Evolutionary conservation across 2,797 vertebrate genomes (phyloP).

Genomic region (Myotis vivesi): DNA sequence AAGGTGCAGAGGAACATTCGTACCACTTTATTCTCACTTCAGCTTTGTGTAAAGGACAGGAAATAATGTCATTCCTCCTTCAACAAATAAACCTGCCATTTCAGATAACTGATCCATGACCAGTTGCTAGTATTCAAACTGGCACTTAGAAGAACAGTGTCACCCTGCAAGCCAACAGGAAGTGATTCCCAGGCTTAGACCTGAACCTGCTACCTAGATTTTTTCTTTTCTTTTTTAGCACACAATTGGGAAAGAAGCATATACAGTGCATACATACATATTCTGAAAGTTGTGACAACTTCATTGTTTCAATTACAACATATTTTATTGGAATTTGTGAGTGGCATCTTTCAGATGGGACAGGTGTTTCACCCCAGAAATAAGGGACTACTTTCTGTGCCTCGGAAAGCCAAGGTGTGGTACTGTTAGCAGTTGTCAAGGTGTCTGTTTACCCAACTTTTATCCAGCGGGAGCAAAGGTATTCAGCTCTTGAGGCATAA

Average conservation of each 20-base stretch:
- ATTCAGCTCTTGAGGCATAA: slow-evolving; percentile 61
- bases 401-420: slow-evolving; percentile 76
- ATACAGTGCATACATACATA: background rate
- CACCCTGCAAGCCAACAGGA: slow-evolving; percentile 48
- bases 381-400: slow-evolving; percentile 61
- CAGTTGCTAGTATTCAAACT: slow-evolving; percentile 51
- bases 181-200: slow-evolving; percentile 21
- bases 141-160: background rate
- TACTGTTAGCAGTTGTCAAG: slow-evolving; percentile 75
- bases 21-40: slow-evolving; percentile 54
- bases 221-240: background rate
- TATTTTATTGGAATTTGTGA: slow-evolving; percentile 53
- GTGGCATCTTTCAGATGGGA: slow-evolving; percentile 8
- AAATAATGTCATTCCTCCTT: slow-evolving; percentile 65
- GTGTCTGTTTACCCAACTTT: slow-evolving; percentile 76
- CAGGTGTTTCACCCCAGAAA: slow-evolving; percentile 69
- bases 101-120: slow-evolving; percentile 64
- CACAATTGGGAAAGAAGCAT: background rate
- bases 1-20: slow-evolving; percentile 53
- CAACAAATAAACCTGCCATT: slow-evolving; percentile 68
- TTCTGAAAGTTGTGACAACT: background rate
- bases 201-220: background rate
- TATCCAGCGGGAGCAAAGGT: slow-evolving; percentile 76
- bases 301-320: slow-evolving; percentile 47
- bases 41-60: slow-evolving; percentile 45